Base-by-base conservation (phyloP, 2,888 invertebrate genomes). In the Diarsia mendica region DNA sequence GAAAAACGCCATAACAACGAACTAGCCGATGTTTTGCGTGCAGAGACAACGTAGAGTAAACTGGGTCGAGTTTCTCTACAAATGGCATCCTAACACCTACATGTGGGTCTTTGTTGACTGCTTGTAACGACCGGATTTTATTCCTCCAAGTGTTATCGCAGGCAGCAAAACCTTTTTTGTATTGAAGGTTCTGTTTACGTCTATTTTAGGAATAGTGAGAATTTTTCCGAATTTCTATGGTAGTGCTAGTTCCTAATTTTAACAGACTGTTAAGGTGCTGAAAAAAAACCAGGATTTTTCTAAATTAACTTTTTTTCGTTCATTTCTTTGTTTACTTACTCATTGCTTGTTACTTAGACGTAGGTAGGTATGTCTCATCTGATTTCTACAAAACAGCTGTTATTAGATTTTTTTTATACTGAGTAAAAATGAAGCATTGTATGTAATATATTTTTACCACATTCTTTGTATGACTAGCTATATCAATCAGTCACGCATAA, bases 41-140 rank as follows among this genome's bases (percentile, higher is more conserved):
- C 28, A 15, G 39, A 68, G 39, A 53, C 28, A 15, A n/a, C 28
- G 39, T 60, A 20, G 61, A 48, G 48, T n/a, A 60, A 79, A 69
- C 53, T 51, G 68, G 68, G 68, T 68, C 79, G 68, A 73, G 73
- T 66, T 79, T 69, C 65, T 64, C 66, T n/a, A 15, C 44, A 73
- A 73, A 66, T 79, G 68, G 72, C 68, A 64, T 64, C 20, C 46
- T 39, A 49, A 67, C 46, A 72, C 15, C 65, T 55, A 39, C 46
- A 68, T 72, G 49, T 20, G 11, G n/a, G 39, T 18, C 28, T 63
- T 75, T 48, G 55, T 49, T 48, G 44, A 51, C 20, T 48, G 15
- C 20, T 23, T 48, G 44, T 28, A 39, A 23, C 11, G 15, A 44
- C 20, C 28, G 44, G 13, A 8, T 44, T 74, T 66, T 44, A 15